phyloP scores from a whole-genome alignment of 2,113 vertebrate genomes.

The Gopherus evgoodei region DNA sequence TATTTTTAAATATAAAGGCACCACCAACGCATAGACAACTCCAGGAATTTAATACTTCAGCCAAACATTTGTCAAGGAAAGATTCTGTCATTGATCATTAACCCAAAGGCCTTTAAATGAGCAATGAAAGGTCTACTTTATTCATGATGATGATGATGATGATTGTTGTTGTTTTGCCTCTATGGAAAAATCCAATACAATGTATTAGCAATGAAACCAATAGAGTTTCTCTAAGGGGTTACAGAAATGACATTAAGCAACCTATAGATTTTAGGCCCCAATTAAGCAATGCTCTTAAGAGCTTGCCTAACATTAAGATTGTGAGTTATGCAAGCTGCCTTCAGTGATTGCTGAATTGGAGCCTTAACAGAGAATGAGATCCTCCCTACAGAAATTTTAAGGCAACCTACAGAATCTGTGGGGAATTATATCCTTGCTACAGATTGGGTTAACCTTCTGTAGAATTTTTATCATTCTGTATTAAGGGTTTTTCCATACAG shows the following conservation, averaged over 20 bases:
- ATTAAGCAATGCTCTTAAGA: neutral
- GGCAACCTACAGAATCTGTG: neutral
- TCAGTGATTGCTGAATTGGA: neutral
- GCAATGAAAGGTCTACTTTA: neutral
- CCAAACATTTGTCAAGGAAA: neutral
- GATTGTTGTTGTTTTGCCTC: neutral
- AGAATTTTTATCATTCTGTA: neutral
- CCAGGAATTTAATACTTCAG: neutral
- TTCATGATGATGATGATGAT: neutral
- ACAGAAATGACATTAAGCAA: neutral
- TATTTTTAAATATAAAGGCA: neutral
- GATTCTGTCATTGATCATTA: neutral
- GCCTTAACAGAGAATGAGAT: neutral
- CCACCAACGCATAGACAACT: neutral
- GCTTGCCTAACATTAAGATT: neutral
- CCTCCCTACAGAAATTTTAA: neutral
- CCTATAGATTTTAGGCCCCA: neutral
- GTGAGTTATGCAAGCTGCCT: neutral
- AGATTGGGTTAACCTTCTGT: neutral
- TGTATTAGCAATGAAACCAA: neutral
- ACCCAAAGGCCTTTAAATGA: neutral
- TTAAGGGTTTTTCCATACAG: neutral
- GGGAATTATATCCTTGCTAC: neutral
- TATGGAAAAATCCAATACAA: neutral
- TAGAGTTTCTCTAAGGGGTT: neutral